Base-by-base conservation (phyloP, 2,113 vertebrate genomes). In the Hemichromis elongatus region DNA sequence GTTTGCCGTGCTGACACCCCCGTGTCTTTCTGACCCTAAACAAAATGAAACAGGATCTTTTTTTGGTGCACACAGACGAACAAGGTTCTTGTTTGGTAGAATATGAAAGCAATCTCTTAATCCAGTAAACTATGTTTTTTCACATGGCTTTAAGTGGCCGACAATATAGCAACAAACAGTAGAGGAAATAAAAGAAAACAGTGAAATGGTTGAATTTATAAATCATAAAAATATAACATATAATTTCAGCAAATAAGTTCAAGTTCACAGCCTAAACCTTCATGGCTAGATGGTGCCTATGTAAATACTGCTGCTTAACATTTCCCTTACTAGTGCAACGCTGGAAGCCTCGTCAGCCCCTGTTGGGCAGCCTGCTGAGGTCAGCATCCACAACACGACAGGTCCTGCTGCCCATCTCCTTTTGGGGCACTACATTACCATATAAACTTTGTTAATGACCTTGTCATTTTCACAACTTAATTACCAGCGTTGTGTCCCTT, bases 381-480 rank as follows among this genome's bases (percentile, higher is more conserved):
- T 96, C 94, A 96, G 95, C 95, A 90, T 89, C 83, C 84, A 56
- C 88, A 85, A 82, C 91, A 84, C 14, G 86, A 92, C 90, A 91
- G 87, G 87, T 79, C 78, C 86, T 37, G 85, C 86, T 84, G 86
- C 77, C 87, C 81, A 54, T 90, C 92, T 87, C 61, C 90, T 91
- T 91, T 87, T 91, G 86, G 90, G 90, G 90, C 90, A 45, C 42
- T 10, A 16, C 88, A 96, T 96, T 95, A 95, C 87, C 94, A 96
- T 95, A 93, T 93, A 93, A 94, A 96, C 93, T 93, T 94, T 92
- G 93, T 96, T 96, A 96, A 95, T 95, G 94, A 95, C 95, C 94
- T 94, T 96, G 94, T 95, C 93, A 94, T 95, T 94, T 94, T 94
- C 93, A 91, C 90, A 92, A 92, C 90, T 93, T 94, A 95, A 95